A percentile compares a stretch with the other conserved stretches of the same genome.
Evolutionary conservation across 2,113 vertebrate species (phyloP).

Genomic region (Rafetus swinhoei): DNA sequence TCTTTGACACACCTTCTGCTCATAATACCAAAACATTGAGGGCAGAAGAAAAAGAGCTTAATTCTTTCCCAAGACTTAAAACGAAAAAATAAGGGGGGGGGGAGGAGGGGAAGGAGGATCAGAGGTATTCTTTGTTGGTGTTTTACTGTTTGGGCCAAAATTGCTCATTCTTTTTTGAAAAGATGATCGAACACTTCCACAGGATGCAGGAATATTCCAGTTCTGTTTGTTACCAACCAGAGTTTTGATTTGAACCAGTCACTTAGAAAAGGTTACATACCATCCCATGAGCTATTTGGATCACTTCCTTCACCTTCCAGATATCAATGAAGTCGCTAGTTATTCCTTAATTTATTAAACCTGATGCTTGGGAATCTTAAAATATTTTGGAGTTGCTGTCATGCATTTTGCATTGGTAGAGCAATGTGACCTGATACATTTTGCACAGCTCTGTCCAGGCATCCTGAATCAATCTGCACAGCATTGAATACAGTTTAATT

Average conservation of each 20-base stretch:
- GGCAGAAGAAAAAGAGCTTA: background rate
- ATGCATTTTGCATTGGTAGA: background rate
- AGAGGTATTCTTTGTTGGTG: background rate
- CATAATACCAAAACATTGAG: background rate
- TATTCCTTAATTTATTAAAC: constrained; percentile 53
- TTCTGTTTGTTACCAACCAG: background rate
- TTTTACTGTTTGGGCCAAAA: background rate
- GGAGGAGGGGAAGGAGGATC: background rate
- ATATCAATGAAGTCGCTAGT: constrained; percentile 33
- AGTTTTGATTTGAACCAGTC: background rate
- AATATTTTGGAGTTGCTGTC: constrained; percentile 44
- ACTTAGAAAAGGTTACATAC: background rate
- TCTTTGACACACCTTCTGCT: background rate
- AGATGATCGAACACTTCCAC: background rate
- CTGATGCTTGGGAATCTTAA: background rate
- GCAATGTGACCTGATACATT: background rate
- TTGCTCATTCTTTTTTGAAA: background rate
- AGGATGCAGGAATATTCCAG: background rate
- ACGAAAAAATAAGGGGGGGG: background rate
- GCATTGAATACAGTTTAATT: constrained; percentile 46
- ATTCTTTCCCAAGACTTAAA: background rate
- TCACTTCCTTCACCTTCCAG: constrained; percentile 14
- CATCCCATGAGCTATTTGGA: background rate
- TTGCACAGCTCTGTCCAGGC: constrained; percentile 9
- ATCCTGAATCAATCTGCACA: background rate